Percentiles rank a stretch among this genome's conserved stretches.
Conservation (phyloP, 2,888 invertebrate genomes). For the Brachyopa scutellaris region DNA sequence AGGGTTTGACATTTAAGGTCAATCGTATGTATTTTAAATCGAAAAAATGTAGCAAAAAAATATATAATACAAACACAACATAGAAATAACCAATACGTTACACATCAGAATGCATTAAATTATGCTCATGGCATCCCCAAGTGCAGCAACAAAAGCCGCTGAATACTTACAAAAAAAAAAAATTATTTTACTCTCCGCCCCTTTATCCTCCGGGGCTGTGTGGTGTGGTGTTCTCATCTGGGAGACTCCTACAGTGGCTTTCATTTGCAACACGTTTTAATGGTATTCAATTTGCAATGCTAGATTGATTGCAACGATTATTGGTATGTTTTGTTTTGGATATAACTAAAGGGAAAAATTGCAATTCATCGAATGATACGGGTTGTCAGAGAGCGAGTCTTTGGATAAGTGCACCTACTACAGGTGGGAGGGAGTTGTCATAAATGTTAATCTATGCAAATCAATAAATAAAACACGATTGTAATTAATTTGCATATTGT, state of each 20-base stretch:
- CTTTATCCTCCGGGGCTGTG: conserved; percentile 19
- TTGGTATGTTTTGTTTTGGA: conserved; percentile 56
- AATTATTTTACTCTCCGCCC: conserved; percentile 58
- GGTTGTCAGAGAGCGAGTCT: conserved; percentile 17
- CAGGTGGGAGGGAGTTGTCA: not conserved
- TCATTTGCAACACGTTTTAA: conserved; percentile 69
- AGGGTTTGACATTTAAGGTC: conserved; percentile 55
- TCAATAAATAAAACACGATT: conserved; percentile 61
- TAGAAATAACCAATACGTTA: conserved; percentile 68
- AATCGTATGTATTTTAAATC: conserved; percentile 39
- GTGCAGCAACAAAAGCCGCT: conserved; percentile 54
- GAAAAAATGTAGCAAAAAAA: conserved; percentile 50
- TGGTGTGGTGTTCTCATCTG: conserved; percentile 51
- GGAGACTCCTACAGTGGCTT: conserved; percentile 62
- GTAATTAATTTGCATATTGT: conserved; percentile 36
- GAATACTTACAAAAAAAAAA: conserved; percentile 61
- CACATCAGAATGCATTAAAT: conserved; percentile 69
- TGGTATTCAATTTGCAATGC: conserved; percentile 70
- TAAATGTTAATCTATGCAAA: conserved; percentile 40
- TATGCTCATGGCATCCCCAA: conserved; percentile 67
- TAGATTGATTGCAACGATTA: conserved; percentile 69
- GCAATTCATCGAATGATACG: conserved; percentile 47
- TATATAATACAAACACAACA: conserved; percentile 27
- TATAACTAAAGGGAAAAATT: conserved; percentile 40
- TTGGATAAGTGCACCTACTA: not conserved